A percentile compares a stretch with the other conserved stretches of the same genome.
Evolutionary conservation across 2,888 invertebrate genomes (phyloP).

Genomic region (Spisula solida): DNA sequence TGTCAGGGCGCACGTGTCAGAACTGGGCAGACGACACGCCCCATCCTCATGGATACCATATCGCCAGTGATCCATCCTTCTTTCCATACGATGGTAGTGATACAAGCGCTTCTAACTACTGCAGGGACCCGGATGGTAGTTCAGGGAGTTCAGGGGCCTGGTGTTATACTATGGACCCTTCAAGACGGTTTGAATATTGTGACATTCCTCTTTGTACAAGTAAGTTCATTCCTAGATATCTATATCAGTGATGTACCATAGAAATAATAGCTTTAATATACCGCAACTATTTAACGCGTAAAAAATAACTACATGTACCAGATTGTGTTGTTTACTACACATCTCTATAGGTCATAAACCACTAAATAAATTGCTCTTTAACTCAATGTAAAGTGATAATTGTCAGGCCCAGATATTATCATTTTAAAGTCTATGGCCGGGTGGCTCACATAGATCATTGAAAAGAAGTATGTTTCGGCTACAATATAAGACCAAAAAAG

Average conservation of each 20-base stretch:
- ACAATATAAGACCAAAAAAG: too few relatives aligned
- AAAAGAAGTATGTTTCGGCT: too few relatives aligned
- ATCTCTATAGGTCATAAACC: too few relatives aligned
- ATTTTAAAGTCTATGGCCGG: too few relatives aligned
- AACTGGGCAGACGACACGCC: conserved; percentile 53
- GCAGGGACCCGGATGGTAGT: conserved; percentile 59
- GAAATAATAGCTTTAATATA: not conserved
- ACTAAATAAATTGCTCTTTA: too few relatives aligned
- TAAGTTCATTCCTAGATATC: too few relatives aligned
- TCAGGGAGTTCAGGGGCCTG: conserved; percentile 41
- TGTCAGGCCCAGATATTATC: too few relatives aligned
- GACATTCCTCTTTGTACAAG: conserved; percentile 56
- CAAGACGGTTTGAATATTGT: conserved; percentile 40
- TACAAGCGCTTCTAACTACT: conserved; percentile 51
- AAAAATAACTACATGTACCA: too few relatives aligned
- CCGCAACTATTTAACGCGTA: too few relatives aligned
- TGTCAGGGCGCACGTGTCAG: conserved; percentile 54
- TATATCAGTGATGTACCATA: not conserved
- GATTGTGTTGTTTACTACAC: too few relatives aligned
- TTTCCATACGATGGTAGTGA: conserved; percentile 57
- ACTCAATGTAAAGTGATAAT: too few relatives aligned
- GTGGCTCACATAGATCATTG: too few relatives aligned
- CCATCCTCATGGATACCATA: conserved; percentile 42
- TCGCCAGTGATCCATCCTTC: not conserved
- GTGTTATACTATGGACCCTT: conserved; percentile 62